Percentiles rank a stretch among this genome's conserved stretches.
Conservation (phyloP, 2,113 vertebrate genomes). For the Hyaena hyaena region DNA sequence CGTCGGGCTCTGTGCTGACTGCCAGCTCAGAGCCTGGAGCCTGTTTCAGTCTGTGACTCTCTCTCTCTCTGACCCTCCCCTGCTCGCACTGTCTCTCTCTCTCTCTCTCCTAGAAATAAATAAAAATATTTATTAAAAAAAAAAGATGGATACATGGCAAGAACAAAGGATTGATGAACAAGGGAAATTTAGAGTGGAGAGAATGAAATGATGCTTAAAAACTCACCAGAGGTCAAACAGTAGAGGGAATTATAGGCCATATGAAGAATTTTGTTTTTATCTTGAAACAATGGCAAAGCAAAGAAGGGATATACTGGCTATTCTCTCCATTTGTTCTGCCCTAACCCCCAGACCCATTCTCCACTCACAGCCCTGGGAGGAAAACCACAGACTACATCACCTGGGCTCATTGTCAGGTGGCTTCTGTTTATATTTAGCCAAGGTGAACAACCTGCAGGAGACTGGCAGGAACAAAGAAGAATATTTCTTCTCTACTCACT, state of each 20-base stretch:
- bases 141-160: background rate
- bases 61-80: too few relatives aligned
- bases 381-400: background rate
- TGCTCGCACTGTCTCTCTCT: too few relatives aligned
- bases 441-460: background rate
- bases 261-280: constrained; percentile 19
- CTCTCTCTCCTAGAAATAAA: too few relatives aligned
- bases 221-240: background rate
- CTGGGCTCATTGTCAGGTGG: background rate
- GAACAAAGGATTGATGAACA: background rate
- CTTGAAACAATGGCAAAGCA: background rate
- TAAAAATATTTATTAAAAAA: too few relatives aligned
- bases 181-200: background rate
- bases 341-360: background rate
- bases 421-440: background rate
- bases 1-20: too few relatives aligned
- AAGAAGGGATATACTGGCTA: background rate
- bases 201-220: background rate
- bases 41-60: too few relatives aligned
- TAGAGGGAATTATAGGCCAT: background rate
- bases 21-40: too few relatives aligned
- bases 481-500: background rate
- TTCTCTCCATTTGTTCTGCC: background rate
- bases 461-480: background rate
- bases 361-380: background rate